phyloP scores from a whole-genome alignment of 2,888 invertebrate genomes.

The Conistra vaccinii region DNA sequence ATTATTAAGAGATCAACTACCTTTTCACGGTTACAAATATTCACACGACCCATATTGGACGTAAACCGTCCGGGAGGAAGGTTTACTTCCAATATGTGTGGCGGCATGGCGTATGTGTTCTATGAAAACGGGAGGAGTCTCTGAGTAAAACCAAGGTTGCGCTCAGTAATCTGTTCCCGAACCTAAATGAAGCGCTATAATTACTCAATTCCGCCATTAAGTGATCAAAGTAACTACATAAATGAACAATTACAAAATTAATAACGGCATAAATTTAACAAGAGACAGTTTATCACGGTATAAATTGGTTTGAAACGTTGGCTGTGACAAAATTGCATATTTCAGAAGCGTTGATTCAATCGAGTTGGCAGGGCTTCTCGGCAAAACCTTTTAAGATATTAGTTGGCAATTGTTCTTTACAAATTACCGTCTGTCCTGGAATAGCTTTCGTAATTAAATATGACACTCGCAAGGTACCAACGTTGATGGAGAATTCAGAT shows the following conservation, averaged over 20 bases:
- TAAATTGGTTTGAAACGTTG: slow-evolving; percentile 29
- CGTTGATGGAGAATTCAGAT: slow-evolving; percentile 27
- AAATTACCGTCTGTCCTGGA: slow-evolving; percentile 54
- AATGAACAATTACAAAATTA: neutral
- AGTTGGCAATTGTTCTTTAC: slow-evolving; percentile 62
- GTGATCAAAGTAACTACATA: neutral
- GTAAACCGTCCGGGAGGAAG: no score
- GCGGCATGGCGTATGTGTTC: no score
- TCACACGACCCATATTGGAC: no score
- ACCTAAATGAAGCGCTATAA: neutral
- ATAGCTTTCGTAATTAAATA: slow-evolving; percentile 63
- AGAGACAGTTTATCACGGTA: slow-evolving; percentile 22
- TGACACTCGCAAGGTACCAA: slow-evolving; percentile 50
- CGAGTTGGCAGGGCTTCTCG: slow-evolving; percentile 47
- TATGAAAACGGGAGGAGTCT: no score
- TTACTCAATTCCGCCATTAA: neutral
- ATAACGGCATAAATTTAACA: slow-evolving; percentile 1
- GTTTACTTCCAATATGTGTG: no score
- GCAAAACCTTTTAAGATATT: slow-evolving; percentile 70
- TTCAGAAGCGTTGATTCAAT: slow-evolving; percentile 61
- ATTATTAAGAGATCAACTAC: neutral
- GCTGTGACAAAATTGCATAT: slow-evolving; percentile 47
- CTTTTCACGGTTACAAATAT: no score
- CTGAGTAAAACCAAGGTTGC: neutral
- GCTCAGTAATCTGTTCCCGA: neutral